Conservation (phyloP, 1,140 invertebrate species). For the Drosophila nigromelanica region DNA sequence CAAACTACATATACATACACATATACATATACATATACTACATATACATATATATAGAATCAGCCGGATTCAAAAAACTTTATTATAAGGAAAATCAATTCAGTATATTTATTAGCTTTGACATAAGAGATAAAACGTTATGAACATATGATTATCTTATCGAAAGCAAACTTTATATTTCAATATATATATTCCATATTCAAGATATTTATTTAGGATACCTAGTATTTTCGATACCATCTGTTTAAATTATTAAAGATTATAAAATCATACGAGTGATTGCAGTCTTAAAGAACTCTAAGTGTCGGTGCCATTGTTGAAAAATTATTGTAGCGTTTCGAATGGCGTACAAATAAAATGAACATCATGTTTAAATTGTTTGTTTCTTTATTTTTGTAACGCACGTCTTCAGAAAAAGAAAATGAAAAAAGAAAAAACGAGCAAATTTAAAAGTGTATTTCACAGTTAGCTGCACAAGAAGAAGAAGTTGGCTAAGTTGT, state of each 20-base stretch:
- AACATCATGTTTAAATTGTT: constrained; percentile 54
- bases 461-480: constrained; percentile 53
- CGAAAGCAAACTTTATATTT: too few species aligned
- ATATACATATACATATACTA: too few species aligned
- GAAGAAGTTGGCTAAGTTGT: constrained; percentile 44
- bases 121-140: too few species aligned
- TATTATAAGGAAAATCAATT: too few species aligned
- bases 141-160: too few species aligned
- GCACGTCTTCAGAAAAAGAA: constrained; percentile 19
- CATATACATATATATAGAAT: too few species aligned
- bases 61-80: too few species aligned
- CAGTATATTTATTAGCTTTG: too few species aligned
- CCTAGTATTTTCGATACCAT: too few species aligned
- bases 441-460: constrained; percentile 54
- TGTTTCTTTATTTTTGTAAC: constrained; percentile 26
- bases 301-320: constrained; percentile 18
- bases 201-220: too few species aligned
- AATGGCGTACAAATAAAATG: constrained; percentile 54
- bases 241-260: background rate
- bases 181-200: too few species aligned
- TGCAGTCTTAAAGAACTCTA: background rate
- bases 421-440: constrained; percentile 9
- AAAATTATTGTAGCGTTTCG: constrained; percentile 54
- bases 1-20: too few species aligned
- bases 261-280: background rate